Base-by-base conservation (phyloP, 2,888 invertebrate species). In the Argyra leucocephala region DNA sequence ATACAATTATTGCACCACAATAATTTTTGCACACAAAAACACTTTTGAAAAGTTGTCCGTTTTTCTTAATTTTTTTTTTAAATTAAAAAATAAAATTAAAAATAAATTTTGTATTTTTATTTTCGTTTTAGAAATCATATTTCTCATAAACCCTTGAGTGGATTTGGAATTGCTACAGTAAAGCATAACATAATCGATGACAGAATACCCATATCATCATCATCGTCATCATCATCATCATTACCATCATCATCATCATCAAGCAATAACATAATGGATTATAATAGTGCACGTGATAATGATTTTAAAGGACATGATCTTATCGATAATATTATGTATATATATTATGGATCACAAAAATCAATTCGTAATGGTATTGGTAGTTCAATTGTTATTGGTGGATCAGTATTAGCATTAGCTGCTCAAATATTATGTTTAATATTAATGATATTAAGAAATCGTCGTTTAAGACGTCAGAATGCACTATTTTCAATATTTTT, bases 251-350 rank as follows among this genome's bases (percentile, higher is more conserved):
- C 15, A 18, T 36, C 24, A 23, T 31, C 31, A 31, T 4, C 21
- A 4, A n/a, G 26, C 37, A 7, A 62, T 62, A 60, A 59, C 26
- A 58, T 62, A 36, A 67, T 67, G 26, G 60, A 48, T 12, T 61
- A 37, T 5, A n/a, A n/a, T n/a, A 67, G 65, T 57, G 21, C 57
- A n/a, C 61, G 66, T 23, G 66, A 66, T 63, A 64, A 63, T 57
- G 87, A 88, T 74, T 78, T 88, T 4, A 84, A 84, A 69, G 87
- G 87, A 69, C 87, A 87, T 71, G 87, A 88, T 71, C 84, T 86
- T 58, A 89, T 89, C 64, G 88, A 88, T 72, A 88, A 87, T 72
- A 84, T 88, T 62, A 87, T 88, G 75, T 88, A 88, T 73, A 82
- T 88, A 57, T 88, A 88, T 71, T 88, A 87, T 81, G 85, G 81